These are phyloP conservation scores for Ophion ellenae DNA, from an alignment of 2,888 invertebrate genomes.

Conservation along the genomic window DNA sequence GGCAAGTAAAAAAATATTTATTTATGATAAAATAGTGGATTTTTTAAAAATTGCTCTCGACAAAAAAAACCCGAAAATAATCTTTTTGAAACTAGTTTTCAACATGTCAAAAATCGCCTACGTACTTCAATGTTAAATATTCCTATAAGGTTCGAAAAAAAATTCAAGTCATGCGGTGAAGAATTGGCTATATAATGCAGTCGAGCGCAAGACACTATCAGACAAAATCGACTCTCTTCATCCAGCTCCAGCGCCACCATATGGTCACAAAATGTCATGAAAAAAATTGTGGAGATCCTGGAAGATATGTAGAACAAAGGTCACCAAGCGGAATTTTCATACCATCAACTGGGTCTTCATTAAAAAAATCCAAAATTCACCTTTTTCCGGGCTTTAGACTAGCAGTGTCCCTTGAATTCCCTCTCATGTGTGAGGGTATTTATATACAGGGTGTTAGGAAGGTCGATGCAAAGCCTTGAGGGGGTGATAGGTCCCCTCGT, in stretches of 20 bases:
- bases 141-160: no score
- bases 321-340: not conserved
- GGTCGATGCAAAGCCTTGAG: no score
- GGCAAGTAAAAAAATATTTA: not conserved
- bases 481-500: no score
- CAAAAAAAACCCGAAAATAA: not conserved
- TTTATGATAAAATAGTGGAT: not conserved
- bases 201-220: no score
- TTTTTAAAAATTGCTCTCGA: not conserved
- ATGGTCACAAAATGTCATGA: not conserved
- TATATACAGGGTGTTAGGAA: no score
- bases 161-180: no score
- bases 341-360: not conserved
- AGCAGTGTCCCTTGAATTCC: not conserved
- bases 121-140: no score
- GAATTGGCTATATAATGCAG: no score
- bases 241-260: no score
- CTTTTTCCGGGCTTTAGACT: not conserved
- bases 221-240: no score
- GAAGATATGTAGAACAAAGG: not conserved
- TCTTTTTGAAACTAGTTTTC: not conserved
- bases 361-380: not conserved
- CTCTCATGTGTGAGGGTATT: not conserved
- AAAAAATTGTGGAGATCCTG: not conserved
- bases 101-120: no score